Conservation (phyloP, 2,888 invertebrate genomes). For the Hybos culiciformis region DNA sequence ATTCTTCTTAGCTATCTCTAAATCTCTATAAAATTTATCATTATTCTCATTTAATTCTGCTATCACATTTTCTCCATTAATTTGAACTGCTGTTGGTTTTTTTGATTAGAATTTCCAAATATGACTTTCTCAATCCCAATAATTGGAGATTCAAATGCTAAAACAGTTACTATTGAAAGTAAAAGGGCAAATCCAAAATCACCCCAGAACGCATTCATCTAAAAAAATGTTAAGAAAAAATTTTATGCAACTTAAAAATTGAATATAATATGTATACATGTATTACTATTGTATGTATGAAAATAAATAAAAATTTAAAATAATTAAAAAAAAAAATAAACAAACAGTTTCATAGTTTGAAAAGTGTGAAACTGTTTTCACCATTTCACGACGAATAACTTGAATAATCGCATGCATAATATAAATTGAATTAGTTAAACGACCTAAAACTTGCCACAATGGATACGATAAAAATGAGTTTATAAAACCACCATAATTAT, state of each 20-base stretch:
- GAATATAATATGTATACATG: too few relatives aligned
- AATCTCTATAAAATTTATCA: too few relatives aligned
- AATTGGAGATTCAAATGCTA: conserved; percentile 39
- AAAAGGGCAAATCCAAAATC: conserved; percentile 33
- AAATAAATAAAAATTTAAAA: background rate
- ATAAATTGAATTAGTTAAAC: conserved; percentile 32
- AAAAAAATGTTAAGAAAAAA: too few relatives aligned
- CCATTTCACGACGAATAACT: conserved; percentile 24
- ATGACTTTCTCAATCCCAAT: conserved; percentile 33
- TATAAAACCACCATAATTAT: conserved; percentile 31
- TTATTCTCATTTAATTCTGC: too few relatives aligned
- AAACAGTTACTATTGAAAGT: conserved; percentile 32
- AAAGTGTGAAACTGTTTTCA: conserved; percentile 28
- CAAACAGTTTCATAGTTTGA: conserved; percentile 30
- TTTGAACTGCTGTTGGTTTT: too few relatives aligned
- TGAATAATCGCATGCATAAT: conserved; percentile 31
- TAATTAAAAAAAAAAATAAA: background rate
- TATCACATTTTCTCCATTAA: too few relatives aligned
- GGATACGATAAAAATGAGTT: conserved; percentile 31
- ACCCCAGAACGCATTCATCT: conserved; percentile 36
- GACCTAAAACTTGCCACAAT: conserved; percentile 30
- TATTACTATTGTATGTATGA: too few relatives aligned
- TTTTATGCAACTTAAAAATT: too few relatives aligned
- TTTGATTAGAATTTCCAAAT: too few relatives aligned
- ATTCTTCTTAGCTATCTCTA: too few relatives aligned